phyloP scores from a whole-genome alignment of 2,113 vertebrate species.

The Calypte anna region DNA sequence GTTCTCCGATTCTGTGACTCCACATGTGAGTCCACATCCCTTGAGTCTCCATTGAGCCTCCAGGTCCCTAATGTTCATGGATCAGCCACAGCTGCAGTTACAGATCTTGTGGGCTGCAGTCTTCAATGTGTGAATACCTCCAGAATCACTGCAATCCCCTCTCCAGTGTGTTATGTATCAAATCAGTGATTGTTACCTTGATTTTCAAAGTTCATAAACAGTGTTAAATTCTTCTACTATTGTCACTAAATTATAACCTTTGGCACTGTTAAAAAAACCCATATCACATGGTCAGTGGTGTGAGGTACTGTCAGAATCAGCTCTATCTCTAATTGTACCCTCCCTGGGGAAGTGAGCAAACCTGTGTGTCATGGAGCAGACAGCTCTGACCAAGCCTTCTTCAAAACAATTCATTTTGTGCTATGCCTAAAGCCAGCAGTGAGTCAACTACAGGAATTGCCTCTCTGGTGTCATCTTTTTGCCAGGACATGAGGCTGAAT shows the following conservation, averaged over 20 bases:
- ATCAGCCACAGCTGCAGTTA: neutral
- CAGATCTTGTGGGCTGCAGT: neutral
- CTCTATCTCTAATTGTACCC: neutral
- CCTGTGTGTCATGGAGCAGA: neutral
- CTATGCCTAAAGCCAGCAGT: neutral
- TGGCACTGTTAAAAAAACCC: neutral
- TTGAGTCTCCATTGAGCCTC: neutral
- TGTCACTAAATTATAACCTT: neutral
- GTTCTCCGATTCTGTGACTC: neutral
- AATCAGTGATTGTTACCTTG: neutral
- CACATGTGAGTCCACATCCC: no score
- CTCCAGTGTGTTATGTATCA: neutral
- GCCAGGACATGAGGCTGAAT: constrained; percentile 7
- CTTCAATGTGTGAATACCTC: neutral
- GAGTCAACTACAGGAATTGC: constrained; percentile 25
- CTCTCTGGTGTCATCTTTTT: neutral
- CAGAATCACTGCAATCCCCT: neutral
- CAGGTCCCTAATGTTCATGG: neutral
- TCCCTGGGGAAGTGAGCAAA: neutral
- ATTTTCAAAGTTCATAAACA: neutral
- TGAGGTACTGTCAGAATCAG: neutral
- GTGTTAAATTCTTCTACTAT: neutral
- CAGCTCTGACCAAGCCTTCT: neutral
- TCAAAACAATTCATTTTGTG: constrained; percentile 25
- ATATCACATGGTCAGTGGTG: neutral